Percentiles rank a stretch among this genome's conserved stretches.
phyloP scores from a whole-genome alignment of 1,140 invertebrate genomes.

The Drosophila truncata region DNA sequence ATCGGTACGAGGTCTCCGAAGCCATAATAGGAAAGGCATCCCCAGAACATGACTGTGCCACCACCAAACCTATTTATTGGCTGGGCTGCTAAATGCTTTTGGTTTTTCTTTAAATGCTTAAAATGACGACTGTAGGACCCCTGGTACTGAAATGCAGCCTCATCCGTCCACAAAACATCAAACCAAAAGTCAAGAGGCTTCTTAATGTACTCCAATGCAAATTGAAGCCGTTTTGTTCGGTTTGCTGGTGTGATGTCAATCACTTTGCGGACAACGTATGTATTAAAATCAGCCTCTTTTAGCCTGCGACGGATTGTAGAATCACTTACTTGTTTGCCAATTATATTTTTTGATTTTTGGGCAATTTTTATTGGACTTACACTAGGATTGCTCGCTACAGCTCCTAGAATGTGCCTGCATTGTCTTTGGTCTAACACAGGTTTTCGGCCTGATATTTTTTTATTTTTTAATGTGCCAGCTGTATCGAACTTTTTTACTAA shows the following conservation, averaged over 20 bases:
- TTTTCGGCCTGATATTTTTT: constrained; percentile 23
- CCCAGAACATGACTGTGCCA: not conserved
- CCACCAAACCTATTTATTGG: constrained; percentile 8
- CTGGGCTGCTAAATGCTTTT: constrained; percentile 12
- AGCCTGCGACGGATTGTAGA: constrained; percentile 11
- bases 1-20: not conserved
- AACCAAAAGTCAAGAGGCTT: constrained; percentile 21
- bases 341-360: constrained; percentile 1
- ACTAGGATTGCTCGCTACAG: constrained; percentile 8
- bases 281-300: constrained; percentile 6
- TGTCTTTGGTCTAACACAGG: constrained; percentile 11
- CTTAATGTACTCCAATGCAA: too few species aligned
- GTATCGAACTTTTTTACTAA: constrained; percentile 1
- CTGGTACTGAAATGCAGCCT: too few species aligned
- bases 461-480: constrained; percentile 17
- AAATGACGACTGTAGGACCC: too few species aligned
- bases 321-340: constrained; percentile 11
- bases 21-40: too few species aligned
- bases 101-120: constrained; percentile 17
- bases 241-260: constrained; percentile 7
- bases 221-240: too few species aligned
- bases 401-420: constrained; percentile 19
- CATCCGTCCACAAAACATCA: constrained; percentile 23
- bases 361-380: constrained; percentile 4
- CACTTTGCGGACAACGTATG: constrained; percentile 5